Base-by-base conservation (phyloP, 1,140 invertebrate genomes). In the Rhynchophorus ferrugineus region DNA sequence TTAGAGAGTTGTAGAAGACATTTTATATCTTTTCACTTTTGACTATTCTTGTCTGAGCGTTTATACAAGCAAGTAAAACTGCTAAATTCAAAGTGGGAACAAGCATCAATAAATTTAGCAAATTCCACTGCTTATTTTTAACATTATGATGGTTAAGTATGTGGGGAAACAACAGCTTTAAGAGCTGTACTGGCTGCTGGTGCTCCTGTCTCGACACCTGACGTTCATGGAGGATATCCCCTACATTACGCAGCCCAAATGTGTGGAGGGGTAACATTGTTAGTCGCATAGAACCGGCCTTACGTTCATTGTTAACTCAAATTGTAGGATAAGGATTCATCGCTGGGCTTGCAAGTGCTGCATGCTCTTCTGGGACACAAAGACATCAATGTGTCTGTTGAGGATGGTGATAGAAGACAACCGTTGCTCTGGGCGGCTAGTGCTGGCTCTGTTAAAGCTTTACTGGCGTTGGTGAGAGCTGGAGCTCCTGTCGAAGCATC, bases 171-270 rank as follows among this genome's bases (percentile, higher is more conserved):
- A 18, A 90, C 91, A 57, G 88, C 84, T 53, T 73, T 97, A 49
- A 81, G 93, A 3, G 75, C 92, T 0, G 81, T 98, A 3, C 70
- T 96, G 42, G 81, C 84, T 1, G 81, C 85, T 0, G 90, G 90
- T 2, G 92, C 90, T 0, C 80, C 85, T 56, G 78, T 91, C 9
- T 85, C 87, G 1, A 87, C 85, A 0, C 82, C 91, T 0, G 95
- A 98, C 71, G 84, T 91, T 48, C 91, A 97, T 66, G 89, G 91
- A 3, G 95, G 95, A 7, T 92, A 88, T 63, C 93, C 95, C 0
- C 73, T 98, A 17, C 95, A 99, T 70, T 99, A 98, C 73, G 94
- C 95, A 0, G 92, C 94, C 14, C 94, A 97, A 71, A 93, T 95
- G 81, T 93, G 91, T 65, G 91, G 87, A 1, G 81, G 84, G 13